phyloP scores from a whole-genome alignment of 2,797 vertebrate species.

The Gallirallus australis region DNA sequence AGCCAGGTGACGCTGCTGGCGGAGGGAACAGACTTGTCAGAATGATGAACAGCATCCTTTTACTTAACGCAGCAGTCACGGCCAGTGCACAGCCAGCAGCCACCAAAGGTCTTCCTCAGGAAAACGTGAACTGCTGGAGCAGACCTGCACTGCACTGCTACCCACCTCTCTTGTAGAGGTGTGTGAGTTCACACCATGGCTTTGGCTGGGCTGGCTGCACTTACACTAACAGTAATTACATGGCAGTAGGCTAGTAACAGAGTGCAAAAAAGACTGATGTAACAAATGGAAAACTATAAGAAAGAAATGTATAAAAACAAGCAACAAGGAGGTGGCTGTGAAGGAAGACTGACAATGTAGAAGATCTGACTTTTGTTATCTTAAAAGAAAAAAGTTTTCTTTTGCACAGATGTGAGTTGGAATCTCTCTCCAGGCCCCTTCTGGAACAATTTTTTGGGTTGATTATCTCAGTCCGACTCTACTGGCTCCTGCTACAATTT shows the following conservation, averaged over 20 bases:
- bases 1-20: not conserved
- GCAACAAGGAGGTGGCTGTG: not conserved
- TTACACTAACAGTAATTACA: not conserved
- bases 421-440: not conserved
- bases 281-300: not conserved
- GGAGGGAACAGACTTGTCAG: not conserved
- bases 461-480: not conserved
- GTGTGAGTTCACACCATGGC: accelerated
- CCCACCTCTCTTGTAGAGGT: accelerated
- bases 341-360: not conserved
- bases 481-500: not conserved
- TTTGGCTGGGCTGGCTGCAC: not conserved
- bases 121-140: accelerated
- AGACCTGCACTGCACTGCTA: accelerated
- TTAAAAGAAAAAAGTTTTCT: not conserved
- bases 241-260: not conserved
- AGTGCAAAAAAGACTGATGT: not conserved
- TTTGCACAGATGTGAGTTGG: not conserved
- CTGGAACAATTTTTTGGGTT: not conserved
- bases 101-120: not conserved
- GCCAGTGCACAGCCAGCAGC: not conserved
- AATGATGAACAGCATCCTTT: not conserved
- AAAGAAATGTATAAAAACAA: not conserved
- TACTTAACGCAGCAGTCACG: accelerated
- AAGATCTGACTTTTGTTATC: not conserved